Percentiles rank a stretch among this genome's conserved stretches.
Conservation (phyloP, 1,140 invertebrate species). For the Caenorhabditis tropicalis region DNA sequence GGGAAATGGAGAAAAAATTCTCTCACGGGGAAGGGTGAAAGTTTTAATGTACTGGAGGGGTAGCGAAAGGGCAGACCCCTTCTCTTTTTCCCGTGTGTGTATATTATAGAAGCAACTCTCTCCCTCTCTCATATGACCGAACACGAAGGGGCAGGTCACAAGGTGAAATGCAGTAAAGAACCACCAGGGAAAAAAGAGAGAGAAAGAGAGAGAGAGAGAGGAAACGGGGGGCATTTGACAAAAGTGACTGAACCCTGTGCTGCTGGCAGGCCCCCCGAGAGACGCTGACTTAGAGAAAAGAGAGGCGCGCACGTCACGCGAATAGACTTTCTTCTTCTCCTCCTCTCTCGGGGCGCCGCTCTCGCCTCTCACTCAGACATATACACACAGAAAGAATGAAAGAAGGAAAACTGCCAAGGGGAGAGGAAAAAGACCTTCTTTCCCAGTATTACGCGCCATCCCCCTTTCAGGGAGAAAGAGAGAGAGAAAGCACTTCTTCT, state of each 20-base stretch:
- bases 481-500: constrained; percentile 24
- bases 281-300: background rate
- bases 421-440: background rate
- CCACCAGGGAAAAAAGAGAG: constrained; percentile 5
- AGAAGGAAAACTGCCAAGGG: background rate
- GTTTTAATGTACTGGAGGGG: background rate
- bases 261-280: background rate
- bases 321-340: constrained; percentile 18
- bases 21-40: background rate
- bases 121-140: constrained; percentile 22
- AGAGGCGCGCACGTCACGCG: constrained; percentile 22
- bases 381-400: background rate
- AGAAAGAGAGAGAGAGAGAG: background rate
- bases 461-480: background rate
- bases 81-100: too few relatives aligned
- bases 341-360: background rate
- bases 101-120: background rate
- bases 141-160: constrained; percentile 33
- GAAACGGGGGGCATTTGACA: constrained; percentile 4
- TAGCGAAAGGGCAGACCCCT: background rate
- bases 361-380: background rate
- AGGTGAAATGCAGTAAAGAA: constrained; percentile 44
- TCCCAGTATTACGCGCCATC: constrained; percentile 28
- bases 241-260: constrained; percentile 19
- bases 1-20: background rate